phyloP scores from a whole-genome alignment of 53 echinoderm and acorn worm genomes.

The Echinarachnius parma region DNA sequence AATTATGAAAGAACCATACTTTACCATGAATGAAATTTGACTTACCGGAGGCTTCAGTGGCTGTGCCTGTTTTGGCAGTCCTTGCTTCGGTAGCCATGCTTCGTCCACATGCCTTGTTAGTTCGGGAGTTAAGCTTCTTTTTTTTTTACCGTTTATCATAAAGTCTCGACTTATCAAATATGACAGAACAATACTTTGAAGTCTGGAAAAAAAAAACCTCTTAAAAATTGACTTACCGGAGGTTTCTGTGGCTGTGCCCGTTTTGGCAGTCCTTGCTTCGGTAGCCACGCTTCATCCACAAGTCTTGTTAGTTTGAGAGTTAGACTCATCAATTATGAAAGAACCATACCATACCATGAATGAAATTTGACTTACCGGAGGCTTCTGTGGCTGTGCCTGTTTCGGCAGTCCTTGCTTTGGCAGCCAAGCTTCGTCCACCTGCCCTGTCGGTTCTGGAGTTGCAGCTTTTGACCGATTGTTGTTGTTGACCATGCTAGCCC shows the following conservation, averaged over 20 bases:
- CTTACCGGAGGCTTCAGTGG: constrained; percentile 25
- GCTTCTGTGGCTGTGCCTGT: constrained; percentile 20
- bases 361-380: constrained; percentile 15
- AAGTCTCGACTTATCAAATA: too few species aligned
- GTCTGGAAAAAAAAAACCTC: too few species aligned
- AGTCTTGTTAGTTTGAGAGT: not conserved
- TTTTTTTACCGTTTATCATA: too few species aligned
- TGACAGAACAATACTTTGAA: too few species aligned
- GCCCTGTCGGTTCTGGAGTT: not conserved
- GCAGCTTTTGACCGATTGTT: not conserved
- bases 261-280: constrained; percentile 23
- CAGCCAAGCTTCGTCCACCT: constrained; percentile 15
- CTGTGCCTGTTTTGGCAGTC: constrained; percentile 12
- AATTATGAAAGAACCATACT: too few species aligned
- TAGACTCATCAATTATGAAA: too few species aligned
- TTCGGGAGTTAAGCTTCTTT: constrained; percentile 5
- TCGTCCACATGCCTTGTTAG: not conserved
- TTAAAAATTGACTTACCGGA: constrained; percentile 19
- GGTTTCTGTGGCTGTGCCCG: constrained; percentile 16
- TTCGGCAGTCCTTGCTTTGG: constrained; percentile 25
- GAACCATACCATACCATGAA: too few species aligned
- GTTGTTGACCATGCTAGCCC: constrained; percentile 20
- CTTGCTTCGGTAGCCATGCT: constrained; percentile 26
- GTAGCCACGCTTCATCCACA: constrained; percentile 20
- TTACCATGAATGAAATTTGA: too few species aligned